These are phyloP conservation scores for Marmota monax DNA, from an alignment of 2,113 vertebrate species.

Conservation along the genomic window DNA sequence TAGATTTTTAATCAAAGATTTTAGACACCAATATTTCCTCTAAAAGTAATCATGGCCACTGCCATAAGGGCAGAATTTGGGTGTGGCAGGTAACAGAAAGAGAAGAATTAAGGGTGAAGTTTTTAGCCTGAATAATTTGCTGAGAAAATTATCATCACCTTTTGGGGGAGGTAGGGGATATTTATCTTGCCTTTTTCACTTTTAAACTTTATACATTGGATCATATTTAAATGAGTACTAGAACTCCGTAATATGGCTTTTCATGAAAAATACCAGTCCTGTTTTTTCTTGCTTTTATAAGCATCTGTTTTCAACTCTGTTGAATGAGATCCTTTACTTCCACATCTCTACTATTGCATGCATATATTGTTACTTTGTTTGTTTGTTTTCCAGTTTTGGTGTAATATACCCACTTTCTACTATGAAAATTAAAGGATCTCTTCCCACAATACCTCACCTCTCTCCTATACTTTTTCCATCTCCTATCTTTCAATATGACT, in stretches of 20 bases:
- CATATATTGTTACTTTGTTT: neutral
- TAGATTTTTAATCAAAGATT: neutral
- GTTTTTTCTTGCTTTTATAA: neutral
- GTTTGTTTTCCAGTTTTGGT: slow-evolving; percentile 17
- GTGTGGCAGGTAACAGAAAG: too few relatives aligned
- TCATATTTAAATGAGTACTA: neutral
- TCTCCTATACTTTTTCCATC: neutral
- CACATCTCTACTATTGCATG: neutral
- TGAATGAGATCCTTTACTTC: neutral
- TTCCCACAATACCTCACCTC: neutral
- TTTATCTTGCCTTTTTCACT: neutral
- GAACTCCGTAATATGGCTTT: neutral
- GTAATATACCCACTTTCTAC: neutral
- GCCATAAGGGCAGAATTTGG: neutral
- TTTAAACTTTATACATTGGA: slow-evolving; percentile 35
- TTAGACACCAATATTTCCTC: neutral
- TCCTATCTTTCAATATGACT: neutral
- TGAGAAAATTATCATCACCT: neutral
- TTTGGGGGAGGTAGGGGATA: neutral
- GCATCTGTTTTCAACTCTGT: neutral
- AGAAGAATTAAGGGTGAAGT: too few relatives aligned
- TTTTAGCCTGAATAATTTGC: too few relatives aligned
- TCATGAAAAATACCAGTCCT: neutral
- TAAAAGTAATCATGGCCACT: slow-evolving; percentile 25
- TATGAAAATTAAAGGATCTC: neutral